Evolutionary conservation across 1,140 invertebrate species (phyloP), one percentile per base, ranked within the genome.

Genomic region (Maniola jurtina): DNA sequence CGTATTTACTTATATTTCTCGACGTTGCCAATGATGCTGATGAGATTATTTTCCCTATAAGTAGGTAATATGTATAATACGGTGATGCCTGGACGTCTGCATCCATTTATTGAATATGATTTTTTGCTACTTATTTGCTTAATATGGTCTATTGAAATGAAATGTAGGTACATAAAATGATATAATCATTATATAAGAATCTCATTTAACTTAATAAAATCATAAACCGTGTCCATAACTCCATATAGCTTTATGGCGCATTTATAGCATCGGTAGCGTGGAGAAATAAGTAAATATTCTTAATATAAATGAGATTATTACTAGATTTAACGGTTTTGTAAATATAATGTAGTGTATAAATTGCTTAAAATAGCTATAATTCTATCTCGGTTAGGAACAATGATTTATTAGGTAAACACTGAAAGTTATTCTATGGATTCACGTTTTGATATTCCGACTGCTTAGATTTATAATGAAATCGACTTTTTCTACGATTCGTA

Each of bases 271-370:
- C 78, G 76, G 75, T 82, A 64, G 73, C 76, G 73, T 84, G 83
- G 87, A 83, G 81, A 86, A 82, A 72, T 79, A 77, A 61, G 57
- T 80, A 73, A 68, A 64, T 65, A 70, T 77, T 80, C 81, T 80
- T 79, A 83, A 70, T 76, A 79, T 82, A 74, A 83, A 84, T 89
- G 86, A 89, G 86, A 89, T 89, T 89, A 87, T 87, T 79, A 69
- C 62, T 89, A 86, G 79, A 74, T 76, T 68, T 83, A 85, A 80
- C 75, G 14, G 15, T 63, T 64, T 33, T 69, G 67, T 69, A 69
- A 64, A 69, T 69, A 69, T 61, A 61, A 52, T 47, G 7, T 66
- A 60, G 50, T 13, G 54, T 59, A 57, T 56, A 56, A 34, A 57
- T 57, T 57, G 61, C 61, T 59, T 68, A 64, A 60, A 54, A 36